Base-by-base conservation (phyloP, 2,888 invertebrate species). In the Thecophora atra region DNA sequence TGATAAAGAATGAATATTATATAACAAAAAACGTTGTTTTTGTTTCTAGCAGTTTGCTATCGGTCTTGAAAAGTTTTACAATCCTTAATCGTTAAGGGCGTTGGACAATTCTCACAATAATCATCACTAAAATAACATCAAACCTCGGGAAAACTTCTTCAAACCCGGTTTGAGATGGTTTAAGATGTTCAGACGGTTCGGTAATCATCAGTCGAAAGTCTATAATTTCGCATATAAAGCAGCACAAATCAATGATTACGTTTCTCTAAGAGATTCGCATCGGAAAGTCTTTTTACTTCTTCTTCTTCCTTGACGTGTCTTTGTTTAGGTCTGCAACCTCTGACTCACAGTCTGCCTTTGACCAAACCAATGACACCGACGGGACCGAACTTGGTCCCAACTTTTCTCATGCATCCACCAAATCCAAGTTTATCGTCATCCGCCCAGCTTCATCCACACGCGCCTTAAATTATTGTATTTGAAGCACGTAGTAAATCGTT, bases 401-500 rank as follows among this genome's bases (percentile, higher is more conserved):
- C 54, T 54, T n/a, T 21, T 54, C 54, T 21, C 19, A 21, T 54
- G n/a, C 54, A n/a, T n/a, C 54, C 54, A 21, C 11, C n/a, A 8
- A 37, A 8, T 11, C 37, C 19, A 54, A 11, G 21, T 13, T 54
- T n/a, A 54, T 54, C 54, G 54, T 54, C 54, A 24, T 54, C 11
- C n/a, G 54, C 21, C 2, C 54, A 13, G 24, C 19, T 26, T 15
- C 24, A 28, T 28, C 15, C 58, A 24, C 15, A 58, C 24, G 19
- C 24, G 24, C 58, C 8, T 17, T 28, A 58, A 58, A 26, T 58
- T 58, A 28, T 17, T 26, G 58, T 58, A 58, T 58, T 58, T 58
- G 2, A 58, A 28, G 58, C 67, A 67, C 67, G 67, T 67, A 54
- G n/a, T 51, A 24, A 54, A 66, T 52, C 66, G 66, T 24, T 66